A percentile compares a stretch with the other conserved stretches of the same genome.
phyloP scores from a whole-genome alignment of 1,140 invertebrate genomes.

The Globodera rostochiensis region DNA sequence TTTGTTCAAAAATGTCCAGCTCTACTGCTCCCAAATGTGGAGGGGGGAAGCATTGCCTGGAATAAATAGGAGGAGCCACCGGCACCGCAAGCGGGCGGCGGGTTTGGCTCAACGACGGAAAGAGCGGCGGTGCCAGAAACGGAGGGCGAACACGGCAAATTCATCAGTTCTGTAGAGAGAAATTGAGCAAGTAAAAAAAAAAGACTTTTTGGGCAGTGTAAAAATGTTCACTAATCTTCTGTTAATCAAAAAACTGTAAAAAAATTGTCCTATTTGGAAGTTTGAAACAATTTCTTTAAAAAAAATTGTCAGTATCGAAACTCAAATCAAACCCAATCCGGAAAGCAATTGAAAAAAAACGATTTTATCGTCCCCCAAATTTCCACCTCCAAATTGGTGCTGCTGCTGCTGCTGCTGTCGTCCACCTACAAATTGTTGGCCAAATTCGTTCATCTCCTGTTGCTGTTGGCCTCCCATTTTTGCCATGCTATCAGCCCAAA shows the following conservation, averaged over 20 bases:
- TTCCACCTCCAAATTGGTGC: not conserved
- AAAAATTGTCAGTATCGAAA: no score
- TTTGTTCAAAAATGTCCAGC: no score
- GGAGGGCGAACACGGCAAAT: not conserved
- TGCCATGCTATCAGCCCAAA: not conserved
- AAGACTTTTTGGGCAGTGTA: not conserved
- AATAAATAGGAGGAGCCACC: not conserved
- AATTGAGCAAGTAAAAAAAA: not conserved
- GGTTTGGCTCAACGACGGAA: not conserved
- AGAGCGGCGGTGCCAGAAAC: not conserved
- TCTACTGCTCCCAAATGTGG: no score
- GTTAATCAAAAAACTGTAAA: no score
- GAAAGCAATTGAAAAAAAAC: not conserved
- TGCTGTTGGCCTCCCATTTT: not conserved
- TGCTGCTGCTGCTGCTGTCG: not conserved
- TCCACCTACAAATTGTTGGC: not conserved
- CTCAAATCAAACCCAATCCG: not conserved
- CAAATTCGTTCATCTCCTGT: not conserved
- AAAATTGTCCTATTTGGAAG: no score
- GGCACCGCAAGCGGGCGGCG: no score
- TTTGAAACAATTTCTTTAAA: no score
- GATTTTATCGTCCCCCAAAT: not conserved
- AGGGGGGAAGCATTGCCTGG: not conserved
- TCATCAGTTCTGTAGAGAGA: not conserved
- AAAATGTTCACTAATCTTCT: no score